A percentile compares a stretch with the other conserved stretches of the same genome.
Evolutionary conservation across 2,797 vertebrate species (phyloP).

Genomic region (Rhinogobio ventralis): DNA sequence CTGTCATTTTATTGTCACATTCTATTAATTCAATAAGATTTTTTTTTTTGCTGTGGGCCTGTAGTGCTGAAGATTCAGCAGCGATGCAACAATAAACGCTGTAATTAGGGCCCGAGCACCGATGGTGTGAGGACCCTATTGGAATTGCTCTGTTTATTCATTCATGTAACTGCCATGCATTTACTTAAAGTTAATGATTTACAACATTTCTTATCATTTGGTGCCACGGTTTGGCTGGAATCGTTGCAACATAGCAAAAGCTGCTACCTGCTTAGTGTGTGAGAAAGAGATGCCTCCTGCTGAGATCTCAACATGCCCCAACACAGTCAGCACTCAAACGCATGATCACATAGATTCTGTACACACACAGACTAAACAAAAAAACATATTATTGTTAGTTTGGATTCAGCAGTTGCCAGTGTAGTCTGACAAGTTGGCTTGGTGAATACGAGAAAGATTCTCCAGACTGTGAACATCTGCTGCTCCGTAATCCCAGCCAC

Average conservation of each 20-base stretch:
- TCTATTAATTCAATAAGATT: background rate
- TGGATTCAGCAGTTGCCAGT: slow-evolving; percentile 12
- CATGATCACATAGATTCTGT: slow-evolving; percentile 6
- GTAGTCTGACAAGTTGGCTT: slow-evolving; percentile 6
- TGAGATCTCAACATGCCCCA: slow-evolving; percentile 63
- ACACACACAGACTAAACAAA: background rate
- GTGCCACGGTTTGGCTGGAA: slow-evolving; percentile 34
- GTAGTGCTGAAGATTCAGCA: background rate
- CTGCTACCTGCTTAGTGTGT: slow-evolving; percentile 31
- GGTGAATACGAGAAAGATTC: slow-evolving; percentile 14
- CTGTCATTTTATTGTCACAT: background rate
- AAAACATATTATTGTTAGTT: background rate
- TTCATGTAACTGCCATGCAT: slow-evolving; percentile 9
- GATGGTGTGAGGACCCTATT: no score
- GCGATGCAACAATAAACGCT: background rate
- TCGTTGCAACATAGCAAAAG: slow-evolving; percentile 7
- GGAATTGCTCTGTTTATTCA: no score
- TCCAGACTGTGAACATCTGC: slow-evolving; percentile 73
- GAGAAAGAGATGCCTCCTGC: slow-evolving; percentile 18
- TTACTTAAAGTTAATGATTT: slow-evolving; percentile 36
- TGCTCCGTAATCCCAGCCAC: slow-evolving; percentile 71
- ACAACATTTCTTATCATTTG: slow-evolving; percentile 11
- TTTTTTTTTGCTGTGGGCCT: background rate
- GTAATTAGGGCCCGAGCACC: no score
- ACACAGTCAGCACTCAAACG: slow-evolving; percentile 56